phyloP scores from a whole-genome alignment of 1,140 invertebrate species.

The Drosophila santomea region DNA sequence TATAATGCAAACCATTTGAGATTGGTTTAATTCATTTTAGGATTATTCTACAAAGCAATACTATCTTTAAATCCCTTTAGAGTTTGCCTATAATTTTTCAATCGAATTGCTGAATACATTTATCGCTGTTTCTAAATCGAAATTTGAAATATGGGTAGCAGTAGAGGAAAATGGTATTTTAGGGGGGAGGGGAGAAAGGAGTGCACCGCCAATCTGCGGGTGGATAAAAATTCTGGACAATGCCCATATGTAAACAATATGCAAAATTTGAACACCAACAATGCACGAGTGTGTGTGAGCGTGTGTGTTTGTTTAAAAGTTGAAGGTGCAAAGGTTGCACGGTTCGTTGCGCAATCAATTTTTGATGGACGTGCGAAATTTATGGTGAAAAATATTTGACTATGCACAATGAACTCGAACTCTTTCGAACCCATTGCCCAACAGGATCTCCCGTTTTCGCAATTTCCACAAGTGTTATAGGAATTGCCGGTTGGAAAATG shows the following conservation, averaged over 20 bases:
- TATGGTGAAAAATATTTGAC: constrained; percentile 82
- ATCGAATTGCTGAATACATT: background rate
- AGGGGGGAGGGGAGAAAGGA: background rate
- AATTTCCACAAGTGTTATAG: constrained; percentile 16
- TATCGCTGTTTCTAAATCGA: constrained; percentile 1
- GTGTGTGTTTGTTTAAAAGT: constrained; percentile 21
- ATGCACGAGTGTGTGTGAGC: constrained; percentile 15
- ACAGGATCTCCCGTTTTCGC: constrained; percentile 5
- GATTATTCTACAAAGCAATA: background rate
- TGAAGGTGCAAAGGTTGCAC: constrained; percentile 50
- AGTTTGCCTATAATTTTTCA: constrained; percentile 2
- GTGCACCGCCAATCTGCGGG: constrained; percentile 17
- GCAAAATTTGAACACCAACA: constrained; percentile 52
- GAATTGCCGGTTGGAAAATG: background rate
- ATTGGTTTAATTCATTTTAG: background rate
- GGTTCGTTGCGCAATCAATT: constrained; percentile 74
- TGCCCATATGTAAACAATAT: constrained; percentile 57
- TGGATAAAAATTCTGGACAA: constrained; percentile 50
- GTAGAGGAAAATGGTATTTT: constrained; percentile 4
- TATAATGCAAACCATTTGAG: background rate
- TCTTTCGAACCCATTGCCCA: background rate
- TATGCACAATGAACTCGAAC: constrained; percentile 74
- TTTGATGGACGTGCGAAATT: constrained; percentile 83
- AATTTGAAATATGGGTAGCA: constrained; percentile 1
- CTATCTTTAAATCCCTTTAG: background rate